Percentiles rank a stretch among this genome's conserved stretches.
Evolutionary conservation across 2,113 vertebrate genomes (phyloP).

Genomic region (Indri indri): DNA sequence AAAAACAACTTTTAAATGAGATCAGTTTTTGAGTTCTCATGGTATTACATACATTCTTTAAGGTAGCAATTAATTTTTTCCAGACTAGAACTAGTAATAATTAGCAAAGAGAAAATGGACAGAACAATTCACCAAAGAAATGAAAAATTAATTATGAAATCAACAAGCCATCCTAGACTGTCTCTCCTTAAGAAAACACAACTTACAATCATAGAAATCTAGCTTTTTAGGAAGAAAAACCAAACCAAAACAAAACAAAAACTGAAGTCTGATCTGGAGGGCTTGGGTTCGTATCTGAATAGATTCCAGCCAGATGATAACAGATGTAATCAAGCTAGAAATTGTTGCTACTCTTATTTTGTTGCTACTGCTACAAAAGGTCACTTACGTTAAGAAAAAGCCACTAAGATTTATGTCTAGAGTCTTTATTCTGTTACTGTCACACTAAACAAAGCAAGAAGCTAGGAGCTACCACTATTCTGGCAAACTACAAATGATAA

Average conservation of each 20-base stretch:
- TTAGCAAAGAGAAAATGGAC: background rate
- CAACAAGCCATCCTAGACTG: background rate
- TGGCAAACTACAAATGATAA: background rate
- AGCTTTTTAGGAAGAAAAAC: slow-evolving; percentile 28
- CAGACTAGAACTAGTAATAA: background rate
- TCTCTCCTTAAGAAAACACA: slow-evolving; percentile 7
- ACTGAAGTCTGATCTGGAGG: background rate
- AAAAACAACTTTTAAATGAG: slow-evolving; percentile 25
- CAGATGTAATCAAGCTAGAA: background rate
- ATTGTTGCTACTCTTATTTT: background rate
- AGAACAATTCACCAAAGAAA: slow-evolving; percentile 3
- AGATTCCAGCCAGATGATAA: background rate
- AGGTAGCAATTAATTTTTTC: background rate
- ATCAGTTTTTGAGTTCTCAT: background rate
- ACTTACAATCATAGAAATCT: slow-evolving; percentile 7
- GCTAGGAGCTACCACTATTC: background rate
- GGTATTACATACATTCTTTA: background rate
- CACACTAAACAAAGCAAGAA: slow-evolving; percentile 40
- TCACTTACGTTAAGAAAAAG: background rate
- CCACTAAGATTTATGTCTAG: background rate
- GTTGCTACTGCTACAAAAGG: background rate
- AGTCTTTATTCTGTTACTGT: background rate
- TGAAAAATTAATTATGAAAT: slow-evolving; percentile 23
- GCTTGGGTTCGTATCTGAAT: background rate
- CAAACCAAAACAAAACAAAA: background rate